Conservation (phyloP, 1,140 invertebrate genomes). For the Drosophila erecta region DNA sequence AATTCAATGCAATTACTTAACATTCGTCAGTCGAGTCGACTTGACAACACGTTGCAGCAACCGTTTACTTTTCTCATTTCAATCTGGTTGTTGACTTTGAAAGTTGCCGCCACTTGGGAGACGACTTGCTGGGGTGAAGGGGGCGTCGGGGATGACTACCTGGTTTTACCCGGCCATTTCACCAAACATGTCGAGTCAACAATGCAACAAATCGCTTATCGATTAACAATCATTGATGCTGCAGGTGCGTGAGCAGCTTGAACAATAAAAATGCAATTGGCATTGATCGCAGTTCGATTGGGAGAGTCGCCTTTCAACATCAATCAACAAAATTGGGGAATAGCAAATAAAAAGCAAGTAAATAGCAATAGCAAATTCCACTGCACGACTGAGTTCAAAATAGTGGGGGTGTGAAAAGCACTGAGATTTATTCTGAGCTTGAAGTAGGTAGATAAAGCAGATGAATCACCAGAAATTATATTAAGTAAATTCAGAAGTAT, state of each 20-base stretch:
- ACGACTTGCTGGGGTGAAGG: neutral
- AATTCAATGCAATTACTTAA: conserved; percentile 52
- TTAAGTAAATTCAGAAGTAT: too few relatives aligned
- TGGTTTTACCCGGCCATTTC: conserved; percentile 22
- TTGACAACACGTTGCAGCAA: conserved; percentile 48
- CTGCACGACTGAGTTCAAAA: neutral
- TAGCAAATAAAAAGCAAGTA: conserved; percentile 5
- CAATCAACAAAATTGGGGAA: conserved; percentile 9
- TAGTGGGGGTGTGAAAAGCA: conserved; percentile 5
- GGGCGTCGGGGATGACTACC: conserved; percentile 3
- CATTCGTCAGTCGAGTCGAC: conserved; percentile 30
- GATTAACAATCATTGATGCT: conserved; percentile 26
- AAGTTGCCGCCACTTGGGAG: conserved; percentile 49
- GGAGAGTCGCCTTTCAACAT: conserved; percentile 15
- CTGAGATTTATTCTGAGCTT: neutral
- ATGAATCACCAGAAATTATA: too few relatives aligned
- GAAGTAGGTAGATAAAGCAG: neutral
- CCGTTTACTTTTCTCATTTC: conserved; percentile 54
- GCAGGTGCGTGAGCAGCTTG: conserved; percentile 44
- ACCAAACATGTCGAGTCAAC: conserved; percentile 61
- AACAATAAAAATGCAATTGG: conserved; percentile 27
- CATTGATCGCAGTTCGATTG: conserved; percentile 48
- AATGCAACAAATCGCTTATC: conserved; percentile 47
- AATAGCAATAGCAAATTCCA: neutral
- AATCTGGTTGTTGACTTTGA: conserved; percentile 66